Evolutionary conservation across 2,113 vertebrate species (phyloP), one percentile per base, ranked within the genome.

Genomic region (Arenaria interpres): DNA sequence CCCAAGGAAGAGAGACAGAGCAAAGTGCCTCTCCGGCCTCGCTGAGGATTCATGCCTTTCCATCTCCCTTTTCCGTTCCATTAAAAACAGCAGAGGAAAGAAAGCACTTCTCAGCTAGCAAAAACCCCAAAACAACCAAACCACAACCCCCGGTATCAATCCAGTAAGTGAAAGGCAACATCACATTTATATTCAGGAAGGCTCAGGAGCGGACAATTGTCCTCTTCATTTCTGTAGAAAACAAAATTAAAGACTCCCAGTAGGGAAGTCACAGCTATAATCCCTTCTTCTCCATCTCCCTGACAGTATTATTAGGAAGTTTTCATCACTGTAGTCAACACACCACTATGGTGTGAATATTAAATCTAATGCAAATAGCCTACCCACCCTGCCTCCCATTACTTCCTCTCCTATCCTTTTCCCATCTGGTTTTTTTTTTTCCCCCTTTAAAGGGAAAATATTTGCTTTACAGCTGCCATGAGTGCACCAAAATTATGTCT

Each of bases 251-350:
- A 96, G 76, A 62, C 79, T 93, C 72, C 37, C 82, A 90, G 73
- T 50, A 83, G 83, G 79, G 63, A 96, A 92, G 88, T 89, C 88
- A 93, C 75, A 92, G 76, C 45, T 81, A 72, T 86, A 94, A 90
- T 74, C 37, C 62, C 21, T 30, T 72, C 33, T 66, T 67, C 33
- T 9, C 46, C 67, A 63, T 66, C 33, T 74, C 63, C n/a, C 67
- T 85, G n/a, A 76, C 93, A 17, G 35, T 53, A 90, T 30, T 17
- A 53, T 91, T 3, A 82, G 28, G 54, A 94, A 90, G 25, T 84
- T 94, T 85, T 73, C 82, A 88, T 51, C 63, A 80, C 59, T 74
- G 76, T 9, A 94, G 50, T 46, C 82, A 96, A 88, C 54, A 91
- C 24, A 57, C 22, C 41, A 37, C 41, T 41, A 33, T n/a, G 28